Evolutionary conservation across 2,113 vertebrate genomes (phyloP), one percentile per base, ranked within the genome.

Genomic region (Acrocephalus kingi): DNA sequence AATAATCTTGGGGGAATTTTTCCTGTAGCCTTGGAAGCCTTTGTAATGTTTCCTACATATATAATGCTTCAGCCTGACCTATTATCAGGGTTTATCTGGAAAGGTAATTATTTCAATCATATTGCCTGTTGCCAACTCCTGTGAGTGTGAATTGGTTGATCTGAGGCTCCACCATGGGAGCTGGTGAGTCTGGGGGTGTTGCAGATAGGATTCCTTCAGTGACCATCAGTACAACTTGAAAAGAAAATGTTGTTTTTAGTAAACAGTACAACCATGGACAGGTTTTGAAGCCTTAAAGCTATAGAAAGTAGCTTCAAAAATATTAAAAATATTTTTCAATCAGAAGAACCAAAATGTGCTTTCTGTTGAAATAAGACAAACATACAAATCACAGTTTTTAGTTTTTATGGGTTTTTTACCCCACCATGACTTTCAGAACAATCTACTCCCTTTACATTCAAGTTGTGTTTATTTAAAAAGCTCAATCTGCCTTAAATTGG

Each of bases 401-500:
- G 45, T 7, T 83, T 56, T 73, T 39, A 73, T 39, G 33, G 0
- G 0, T 3, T 74, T 84, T 64, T 89, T 37, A 89, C 14, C 15
- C 33, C 2, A 4, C 31, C 30, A 8, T 73, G 91, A 94, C 58
- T 35, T 87, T 95, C n/a, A 94, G 43, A 84, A 58, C 43, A 28
- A 13, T 55, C 62, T 88, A 71, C 67, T 91, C 89, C 37, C 27
- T 63, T 95, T 93, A 97, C 84, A 80, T 69, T 96, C 90, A 82
- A 46, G 10, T 67, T 85, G 35, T 67, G 87, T 93, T 96, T 96
- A 96, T 89, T 96, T 94, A 89, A 97, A 94, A 90, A 52, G 51
- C 91, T 96, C 87, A 85, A 37, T 94, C 77, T 97, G 77, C n/a
- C 63, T 96, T 96, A 96, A 96, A 87, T 95, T 23, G 63, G 73